Evolutionary conservation across 2,888 invertebrate species (phyloP).

Genomic region (Hemaris fuciformis): DNA sequence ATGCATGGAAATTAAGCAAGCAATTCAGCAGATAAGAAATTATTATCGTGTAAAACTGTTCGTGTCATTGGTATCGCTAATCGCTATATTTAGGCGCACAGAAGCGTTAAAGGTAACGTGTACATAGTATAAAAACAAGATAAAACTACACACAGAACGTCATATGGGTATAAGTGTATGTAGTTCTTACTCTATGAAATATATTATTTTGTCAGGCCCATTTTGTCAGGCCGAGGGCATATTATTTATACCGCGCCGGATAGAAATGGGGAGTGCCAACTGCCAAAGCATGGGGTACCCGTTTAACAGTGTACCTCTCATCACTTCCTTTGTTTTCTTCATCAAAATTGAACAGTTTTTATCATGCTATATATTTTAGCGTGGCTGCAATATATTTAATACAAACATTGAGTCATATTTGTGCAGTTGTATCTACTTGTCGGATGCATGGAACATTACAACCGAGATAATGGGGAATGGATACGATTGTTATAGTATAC

Average conservation of each 20-base stretch:
- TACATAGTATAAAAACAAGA: background rate
- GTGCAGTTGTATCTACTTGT: background rate
- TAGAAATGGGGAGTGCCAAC: conserved; percentile 35
- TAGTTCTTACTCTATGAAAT: background rate
- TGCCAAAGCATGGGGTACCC: conserved; percentile 25
- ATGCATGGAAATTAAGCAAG: conserved; percentile 48
- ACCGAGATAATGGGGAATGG: background rate
- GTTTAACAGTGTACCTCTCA: conserved; percentile 29
- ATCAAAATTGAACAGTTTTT: conserved; percentile 23
- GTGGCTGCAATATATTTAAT: background rate
- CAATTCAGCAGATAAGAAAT: conserved; percentile 48
- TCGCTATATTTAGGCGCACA: conserved; percentile 14
- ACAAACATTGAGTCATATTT: background rate
- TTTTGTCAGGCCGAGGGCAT: background rate
- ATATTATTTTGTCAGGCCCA: background rate
- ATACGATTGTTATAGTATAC: background rate
- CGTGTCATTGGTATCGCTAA: conserved; percentile 20
- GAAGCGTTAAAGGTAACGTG: background rate
- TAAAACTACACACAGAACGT: background rate
- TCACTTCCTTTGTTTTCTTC: conserved; percentile 40
- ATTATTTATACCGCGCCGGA: conserved; percentile 2
- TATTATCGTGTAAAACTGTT: conserved; percentile 20
- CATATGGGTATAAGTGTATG: background rate
- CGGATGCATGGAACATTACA: background rate
- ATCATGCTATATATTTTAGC: background rate